Conservation (phyloP, 2,888 invertebrate genomes). For the Amaurobius ferox region DNA sequence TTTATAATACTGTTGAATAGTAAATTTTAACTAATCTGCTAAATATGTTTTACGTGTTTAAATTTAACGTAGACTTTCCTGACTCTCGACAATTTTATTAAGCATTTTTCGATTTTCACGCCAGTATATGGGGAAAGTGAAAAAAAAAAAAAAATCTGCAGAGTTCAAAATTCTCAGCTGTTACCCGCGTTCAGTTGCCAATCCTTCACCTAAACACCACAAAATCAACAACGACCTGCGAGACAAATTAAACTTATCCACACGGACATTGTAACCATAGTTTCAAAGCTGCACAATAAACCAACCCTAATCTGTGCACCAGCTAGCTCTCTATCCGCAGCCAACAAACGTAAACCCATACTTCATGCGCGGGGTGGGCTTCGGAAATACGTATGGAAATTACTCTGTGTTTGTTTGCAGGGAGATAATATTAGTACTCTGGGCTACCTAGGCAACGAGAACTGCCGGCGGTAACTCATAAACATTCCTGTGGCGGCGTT, state of each 20-base stretch:
- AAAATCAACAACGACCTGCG: not conserved
- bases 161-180: too few relatives aligned
- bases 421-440: conserved; percentile 46
- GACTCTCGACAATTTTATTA: too few relatives aligned
- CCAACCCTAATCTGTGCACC: conserved; percentile 5
- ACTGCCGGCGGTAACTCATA: conserved; percentile 30
- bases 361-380: conserved; percentile 18
- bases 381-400: conserved; percentile 33
- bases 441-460: conserved; percentile 28
- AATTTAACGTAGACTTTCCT: too few relatives aligned
- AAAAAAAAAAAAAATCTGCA: too few relatives aligned
- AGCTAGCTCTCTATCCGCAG: not conserved
- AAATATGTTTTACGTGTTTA: too few relatives aligned
- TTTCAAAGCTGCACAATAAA: conserved; percentile 4
- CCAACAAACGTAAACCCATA: conserved; percentile 2
- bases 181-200: too few relatives aligned
- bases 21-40: too few relatives aligned
- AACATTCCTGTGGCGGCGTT: conserved; percentile 49
- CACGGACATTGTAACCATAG: conserved; percentile 9
- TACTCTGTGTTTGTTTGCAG: conserved; percentile 57
- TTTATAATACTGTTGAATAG: too few relatives aligned
- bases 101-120: too few relatives aligned
- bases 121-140: too few relatives aligned
- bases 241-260: not conserved
- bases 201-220: not conserved